phyloP scores from a whole-genome alignment of 2,797 vertebrate genomes.

The Rachycentron canadum region DNA sequence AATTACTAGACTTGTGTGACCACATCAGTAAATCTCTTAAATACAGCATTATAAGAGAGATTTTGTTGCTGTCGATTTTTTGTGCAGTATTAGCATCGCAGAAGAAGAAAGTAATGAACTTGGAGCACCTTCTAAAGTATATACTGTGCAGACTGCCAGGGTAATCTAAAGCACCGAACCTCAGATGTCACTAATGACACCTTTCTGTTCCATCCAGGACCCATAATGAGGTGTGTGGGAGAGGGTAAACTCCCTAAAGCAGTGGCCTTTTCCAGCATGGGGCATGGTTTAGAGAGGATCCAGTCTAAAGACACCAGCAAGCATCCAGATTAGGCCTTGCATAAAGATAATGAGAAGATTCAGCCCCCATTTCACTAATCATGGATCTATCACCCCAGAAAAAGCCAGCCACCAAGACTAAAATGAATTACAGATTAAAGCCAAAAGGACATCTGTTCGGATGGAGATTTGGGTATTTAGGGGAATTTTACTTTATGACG shows the following conservation, averaged over 20 bases:
- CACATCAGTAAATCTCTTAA: conserved; percentile 33
- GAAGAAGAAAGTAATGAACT: conserved; percentile 7
- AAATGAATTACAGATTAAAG: conserved; percentile 79
- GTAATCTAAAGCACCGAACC: conserved; percentile 49
- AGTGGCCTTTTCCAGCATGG: conserved; percentile 71
- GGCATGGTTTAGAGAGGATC: conserved; percentile 71
- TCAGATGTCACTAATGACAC: conserved; percentile 76
- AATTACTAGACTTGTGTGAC: conserved; percentile 61
- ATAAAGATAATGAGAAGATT: conserved; percentile 83
- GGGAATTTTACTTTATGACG: conserved; percentile 47
- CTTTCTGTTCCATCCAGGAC: conserved; percentile 56
- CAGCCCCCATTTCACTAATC: conserved; percentile 71
- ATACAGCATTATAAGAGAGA: conserved; percentile 31
- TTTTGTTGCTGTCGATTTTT: conserved; percentile 3
- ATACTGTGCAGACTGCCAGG: neutral
- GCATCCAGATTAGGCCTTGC: conserved; percentile 71
- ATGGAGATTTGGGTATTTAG: conserved; percentile 65
- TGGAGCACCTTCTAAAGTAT: conserved; percentile 21
- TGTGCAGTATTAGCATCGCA: conserved; percentile 11
- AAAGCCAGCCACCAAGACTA: conserved; percentile 66
- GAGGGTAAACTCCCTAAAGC: conserved; percentile 75
- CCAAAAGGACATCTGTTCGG: conserved; percentile 69
- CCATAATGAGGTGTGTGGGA: conserved; percentile 74
- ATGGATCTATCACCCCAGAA: conserved; percentile 71
- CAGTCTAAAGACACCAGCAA: conserved; percentile 67